phyloP scores from a whole-genome alignment of 2,113 vertebrate genomes.

The Syrmaticus mikado region DNA sequence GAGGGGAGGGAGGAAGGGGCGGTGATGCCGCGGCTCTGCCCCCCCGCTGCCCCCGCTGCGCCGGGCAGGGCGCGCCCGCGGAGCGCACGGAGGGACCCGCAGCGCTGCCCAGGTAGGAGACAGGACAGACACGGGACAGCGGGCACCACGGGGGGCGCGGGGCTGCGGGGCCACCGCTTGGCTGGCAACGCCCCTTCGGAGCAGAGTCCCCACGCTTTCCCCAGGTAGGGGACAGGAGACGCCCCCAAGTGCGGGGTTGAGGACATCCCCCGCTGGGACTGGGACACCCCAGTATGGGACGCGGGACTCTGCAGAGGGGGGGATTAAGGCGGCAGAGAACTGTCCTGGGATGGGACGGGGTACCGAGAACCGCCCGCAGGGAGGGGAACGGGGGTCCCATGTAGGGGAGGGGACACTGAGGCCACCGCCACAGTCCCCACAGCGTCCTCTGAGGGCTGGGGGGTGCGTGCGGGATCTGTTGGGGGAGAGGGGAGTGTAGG shows the following conservation, averaged over 20 bases:
- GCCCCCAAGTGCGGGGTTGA: no score
- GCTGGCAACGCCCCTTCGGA: neutral
- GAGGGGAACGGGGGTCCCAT: neutral
- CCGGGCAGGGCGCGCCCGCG: neutral
- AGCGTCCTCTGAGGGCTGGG: no score
- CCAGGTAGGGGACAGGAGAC: neutral
- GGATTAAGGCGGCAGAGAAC: neutral
- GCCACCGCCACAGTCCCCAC: no score
- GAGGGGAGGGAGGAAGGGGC: conserved; percentile 36
- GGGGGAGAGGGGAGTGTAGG: neutral
- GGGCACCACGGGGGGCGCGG: neutral
- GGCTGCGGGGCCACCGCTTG: neutral
- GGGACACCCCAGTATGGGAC: neutral
- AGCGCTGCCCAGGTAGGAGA: neutral
- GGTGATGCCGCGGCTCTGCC: conserved; percentile 62
- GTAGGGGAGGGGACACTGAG: neutral
- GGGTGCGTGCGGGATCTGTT: neutral
- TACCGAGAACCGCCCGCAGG: neutral
- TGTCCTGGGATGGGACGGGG: neutral
- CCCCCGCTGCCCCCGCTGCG: conserved; percentile 17
- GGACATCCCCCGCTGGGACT: neutral
- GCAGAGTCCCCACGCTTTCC: neutral
- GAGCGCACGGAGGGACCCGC: conserved; percentile 4
- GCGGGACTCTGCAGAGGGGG: neutral
- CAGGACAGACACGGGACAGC: neutral